Conservation (phyloP, 2,113 vertebrate species). For the Amblyopsis rosae region DNA sequence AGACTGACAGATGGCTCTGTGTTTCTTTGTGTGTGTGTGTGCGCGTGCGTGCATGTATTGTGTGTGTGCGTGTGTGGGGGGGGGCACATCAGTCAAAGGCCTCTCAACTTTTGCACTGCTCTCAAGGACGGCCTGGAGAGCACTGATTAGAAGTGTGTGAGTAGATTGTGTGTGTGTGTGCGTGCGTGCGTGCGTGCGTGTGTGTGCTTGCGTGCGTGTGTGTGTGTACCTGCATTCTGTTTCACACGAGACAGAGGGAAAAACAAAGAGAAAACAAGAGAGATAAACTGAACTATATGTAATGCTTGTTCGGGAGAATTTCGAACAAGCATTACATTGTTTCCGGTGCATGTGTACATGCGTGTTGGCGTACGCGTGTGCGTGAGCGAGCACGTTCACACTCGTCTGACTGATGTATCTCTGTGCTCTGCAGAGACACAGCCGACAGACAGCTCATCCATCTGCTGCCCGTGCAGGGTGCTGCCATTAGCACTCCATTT, state of each 20-base stretch:
- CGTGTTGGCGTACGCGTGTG: neutral
- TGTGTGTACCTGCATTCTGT: neutral
- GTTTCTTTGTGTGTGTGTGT: no score
- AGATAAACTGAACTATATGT: neutral
- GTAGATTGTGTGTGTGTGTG: constrained; percentile 2
- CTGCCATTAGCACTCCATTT: no score
- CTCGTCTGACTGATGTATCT: no score
- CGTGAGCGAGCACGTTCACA: neutral
- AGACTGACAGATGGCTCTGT: neutral
- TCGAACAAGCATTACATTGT: neutral
- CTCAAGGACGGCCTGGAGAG: neutral
- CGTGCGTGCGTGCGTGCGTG: constrained; percentile 2
- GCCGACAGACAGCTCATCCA: no score
- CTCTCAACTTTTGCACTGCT: neutral
- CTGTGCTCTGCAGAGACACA: no score
- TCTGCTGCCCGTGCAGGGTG: no score
- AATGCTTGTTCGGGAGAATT: neutral
- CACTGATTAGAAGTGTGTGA: constrained; percentile 2
- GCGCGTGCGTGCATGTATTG: no score
- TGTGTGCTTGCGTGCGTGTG: neutral
- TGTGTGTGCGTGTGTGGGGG: neutral
- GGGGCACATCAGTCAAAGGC: neutral
- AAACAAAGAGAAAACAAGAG: neutral
- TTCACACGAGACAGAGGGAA: neutral
- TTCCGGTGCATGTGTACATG: neutral